Base-by-base conservation (phyloP, 2,113 vertebrate species). In the Lethenteron reissneri region DNA sequence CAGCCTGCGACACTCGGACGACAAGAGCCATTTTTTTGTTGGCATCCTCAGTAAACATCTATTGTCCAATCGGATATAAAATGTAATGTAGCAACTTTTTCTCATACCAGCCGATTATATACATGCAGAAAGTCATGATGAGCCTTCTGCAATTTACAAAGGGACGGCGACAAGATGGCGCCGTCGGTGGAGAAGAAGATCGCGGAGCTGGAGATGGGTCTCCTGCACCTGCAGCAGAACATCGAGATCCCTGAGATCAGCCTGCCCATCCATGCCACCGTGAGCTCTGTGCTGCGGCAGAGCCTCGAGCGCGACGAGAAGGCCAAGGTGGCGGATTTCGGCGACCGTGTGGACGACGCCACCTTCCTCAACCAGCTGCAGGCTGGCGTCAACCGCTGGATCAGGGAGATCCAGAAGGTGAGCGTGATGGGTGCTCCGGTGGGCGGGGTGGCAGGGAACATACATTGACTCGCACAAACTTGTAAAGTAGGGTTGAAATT, bases 321-420 rank as follows among this genome's bases (percentile, higher is more conserved):
- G 64, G 64, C 64, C 64, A 68, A 68, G 64, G 64, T 68, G n/a
- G n/a, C 64, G n/a, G 64, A 68, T 21, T 68, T 68, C 11, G 64
- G 64, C n/a, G 64, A 68, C n/a, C 64, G 64, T 17, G 64, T 21
- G n/a, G 64, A 68, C n/a, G 64, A 68, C 64, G n/a, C 64, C n/a
- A 68, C 64, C 64, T 68, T 68, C 64, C 64, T 68, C 21, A 68
- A 68, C 21, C 64, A 68, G 64, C 64, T 68, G 11, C 64, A 68
- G 64, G n/a, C 64, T 68, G 64, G 64, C n/a, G 64, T 68, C 21
- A 68, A 68, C 64, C 64, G 64, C 64, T 68, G 64, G 64, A 68
- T 68, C 64, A 68, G 64, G 21, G 64, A 68, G 11, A 68, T 68
- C 64, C 64, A 68, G n/a, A 68, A 68, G 64, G 64, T 68, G 41